These are phyloP conservation scores for Microctenopoma steveboyesi DNA, from an alignment of 2,797 vertebrate species.

Conservation along the genomic window DNA sequence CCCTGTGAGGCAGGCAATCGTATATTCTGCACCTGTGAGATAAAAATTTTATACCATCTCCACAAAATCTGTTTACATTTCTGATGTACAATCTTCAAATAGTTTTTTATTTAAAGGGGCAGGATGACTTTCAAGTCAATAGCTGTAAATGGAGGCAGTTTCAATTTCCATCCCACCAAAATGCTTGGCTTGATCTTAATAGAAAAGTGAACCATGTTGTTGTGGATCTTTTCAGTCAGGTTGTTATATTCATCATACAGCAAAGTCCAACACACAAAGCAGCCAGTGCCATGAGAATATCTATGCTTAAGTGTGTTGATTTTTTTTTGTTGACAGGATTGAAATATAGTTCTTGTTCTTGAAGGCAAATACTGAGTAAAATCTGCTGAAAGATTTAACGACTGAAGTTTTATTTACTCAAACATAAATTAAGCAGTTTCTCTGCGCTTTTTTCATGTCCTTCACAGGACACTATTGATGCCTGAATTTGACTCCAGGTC, in stretches of 20 bases:
- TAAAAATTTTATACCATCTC: slow-evolving; percentile 26
- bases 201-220: slow-evolving; percentile 37
- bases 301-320: slow-evolving; percentile 9
- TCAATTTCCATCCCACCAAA: slow-evolving; percentile 43
- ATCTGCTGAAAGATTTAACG: not conserved
- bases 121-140: slow-evolving; percentile 35
- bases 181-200: slow-evolving; percentile 46
- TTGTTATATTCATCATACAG: slow-evolving; percentile 28
- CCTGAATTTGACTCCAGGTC: slow-evolving; percentile 26
- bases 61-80: slow-evolving; percentile 35
- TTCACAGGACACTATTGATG: slow-evolving; percentile 33
- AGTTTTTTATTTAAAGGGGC: slow-evolving; percentile 27
- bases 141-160: slow-evolving; percentile 41
- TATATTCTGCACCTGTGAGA: slow-evolving; percentile 20
- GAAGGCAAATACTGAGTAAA: slow-evolving; percentile 12
- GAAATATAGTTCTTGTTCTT: slow-evolving; percentile 1
- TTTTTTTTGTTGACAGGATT: slow-evolving; percentile 25
- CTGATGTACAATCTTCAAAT: slow-evolving; percentile 25
- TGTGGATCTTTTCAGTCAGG: slow-evolving; percentile 45
- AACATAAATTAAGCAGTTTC: not conserved
- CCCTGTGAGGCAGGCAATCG: slow-evolving; percentile 14
- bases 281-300: not conserved
- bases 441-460: slow-evolving; percentile 1
- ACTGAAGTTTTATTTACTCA: not conserved
- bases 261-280: slow-evolving; percentile 33